Percentiles rank a stretch among this genome's conserved stretches.
These are phyloP conservation scores for Taenaris catops DNA, from an alignment of 2,888 invertebrate genomes.

Conservation along the genomic window DNA sequence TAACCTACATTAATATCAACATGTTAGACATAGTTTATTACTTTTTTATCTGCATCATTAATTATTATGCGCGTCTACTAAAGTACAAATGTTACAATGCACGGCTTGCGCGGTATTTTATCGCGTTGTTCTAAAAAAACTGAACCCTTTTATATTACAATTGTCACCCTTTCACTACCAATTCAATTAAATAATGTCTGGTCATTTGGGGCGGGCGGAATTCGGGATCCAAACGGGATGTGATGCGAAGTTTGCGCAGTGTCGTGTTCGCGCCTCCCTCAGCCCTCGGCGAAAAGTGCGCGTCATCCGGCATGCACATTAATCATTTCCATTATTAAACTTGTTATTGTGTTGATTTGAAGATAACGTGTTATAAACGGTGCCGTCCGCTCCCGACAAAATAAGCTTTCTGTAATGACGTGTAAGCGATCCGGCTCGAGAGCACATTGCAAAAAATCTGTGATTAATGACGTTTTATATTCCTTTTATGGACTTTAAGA, in stretches of 20 bases:
- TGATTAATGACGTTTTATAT: constrained; percentile 57
- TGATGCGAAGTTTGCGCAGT: constrained; percentile 25
- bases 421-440: constrained; percentile 59
- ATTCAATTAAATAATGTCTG: constrained; percentile 81
- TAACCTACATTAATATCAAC: too few species aligned
- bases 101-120: constrained; percentile 76
- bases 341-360: constrained; percentile 77
- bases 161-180: constrained; percentile 77
- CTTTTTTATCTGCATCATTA: constrained; percentile 25
- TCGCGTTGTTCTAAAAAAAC: constrained; percentile 63
- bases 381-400: constrained; percentile 71
- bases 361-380: constrained; percentile 78
- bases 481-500: constrained; percentile 31
- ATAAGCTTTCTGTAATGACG: constrained; percentile 75
- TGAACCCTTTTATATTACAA: constrained; percentile 74
- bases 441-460: constrained; percentile 44
- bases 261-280: constrained; percentile 61
- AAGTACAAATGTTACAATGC: constrained; percentile 72
- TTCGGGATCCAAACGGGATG: constrained; percentile 19
- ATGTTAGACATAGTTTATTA: too few species aligned
- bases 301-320: constrained; percentile 76
- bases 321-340: constrained; percentile 77
- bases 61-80: constrained; percentile 38
- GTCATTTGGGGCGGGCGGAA: constrained; percentile 70
- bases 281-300: constrained; percentile 60